phyloP scores from a whole-genome alignment of 2,888 invertebrate genomes.

The Volucella inflata region DNA sequence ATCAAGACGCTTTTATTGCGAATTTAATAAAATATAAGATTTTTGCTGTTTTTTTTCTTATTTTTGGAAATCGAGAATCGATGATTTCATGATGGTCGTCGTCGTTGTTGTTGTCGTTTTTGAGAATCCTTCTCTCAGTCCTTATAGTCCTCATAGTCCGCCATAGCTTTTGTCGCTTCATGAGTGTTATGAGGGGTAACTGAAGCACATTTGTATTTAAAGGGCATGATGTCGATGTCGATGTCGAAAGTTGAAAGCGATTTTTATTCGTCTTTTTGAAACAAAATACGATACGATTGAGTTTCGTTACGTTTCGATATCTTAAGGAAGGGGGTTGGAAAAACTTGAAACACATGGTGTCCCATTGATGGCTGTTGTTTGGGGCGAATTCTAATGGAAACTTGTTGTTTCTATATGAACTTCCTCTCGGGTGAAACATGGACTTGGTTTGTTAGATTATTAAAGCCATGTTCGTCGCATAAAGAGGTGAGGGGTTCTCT shows the following conservation, averaged over 20 bases:
- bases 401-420: too few species aligned
- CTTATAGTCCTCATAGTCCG: conserved; percentile 6
- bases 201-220: conserved; percentile 64
- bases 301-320: conserved; percentile 1
- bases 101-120: too few species aligned
- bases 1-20: conserved; percentile 74
- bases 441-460: too few species aligned
- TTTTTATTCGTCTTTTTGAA: conserved; percentile 53
- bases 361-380: conserved; percentile 23
- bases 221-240: conserved; percentile 48
- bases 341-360: conserved; percentile 44
- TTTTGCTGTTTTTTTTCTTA: conserved; percentile 6
- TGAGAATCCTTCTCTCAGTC: conserved; percentile 20
- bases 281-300: conserved; percentile 48
- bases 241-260: conserved; percentile 46
- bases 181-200: conserved; percentile 70
- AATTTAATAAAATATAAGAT: conserved; percentile 75
- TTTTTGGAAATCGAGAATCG: conserved; percentile 36
- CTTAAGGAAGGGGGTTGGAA: not conserved
- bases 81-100: conserved; percentile 52
- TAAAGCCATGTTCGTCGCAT: too few species aligned
- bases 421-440: too few species aligned
- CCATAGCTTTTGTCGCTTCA: conserved; percentile 25
- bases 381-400: too few species aligned
- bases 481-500: too few species aligned